Base-by-base conservation (phyloP, 2,797 vertebrate species). In the Crax fasciolata region DNA sequence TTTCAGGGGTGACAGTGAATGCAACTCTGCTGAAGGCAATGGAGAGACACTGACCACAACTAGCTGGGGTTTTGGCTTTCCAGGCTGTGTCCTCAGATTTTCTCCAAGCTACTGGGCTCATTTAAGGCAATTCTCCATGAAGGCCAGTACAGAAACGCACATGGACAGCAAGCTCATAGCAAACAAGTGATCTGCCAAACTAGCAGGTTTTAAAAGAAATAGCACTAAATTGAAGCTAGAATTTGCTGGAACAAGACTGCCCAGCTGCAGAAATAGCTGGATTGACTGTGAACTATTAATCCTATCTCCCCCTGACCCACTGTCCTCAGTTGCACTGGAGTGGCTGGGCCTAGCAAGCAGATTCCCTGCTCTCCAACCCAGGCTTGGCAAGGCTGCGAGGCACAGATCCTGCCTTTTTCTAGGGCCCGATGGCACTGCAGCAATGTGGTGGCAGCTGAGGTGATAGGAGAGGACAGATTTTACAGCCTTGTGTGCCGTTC, bases 401-500 rank as follows among this genome's bases (percentile, higher is more conserved):
- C 80, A 73, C 5, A 2, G 76, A 71, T 41, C 68, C 77, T 43
- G 32, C 28, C 65, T 16, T 84, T 90, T 58, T 43, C 13, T 17
- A 28, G 58, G 92, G 87, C 84, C 61, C 54, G 32, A 92, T 84
- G 86, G 77, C 91, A 43, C 90, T 65, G 51, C 21, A 20, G 89
- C 38, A 14, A 92, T 32, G 82, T 9, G 0, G 48, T 84, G 95
- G 91, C 89, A 94, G 94, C 94, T 77, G 94, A 93, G 84, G 82
- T 87, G 91, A 92, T 81, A 11, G 78, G 85, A 79, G 84, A 93
- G 88, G 49, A 68, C 93, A 96, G 93, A 95, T 96, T 96, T 97
- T 94, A 91, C 85, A 95, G 95, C 44, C 96, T 93, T 97, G 95
- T 97, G 87, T 81, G 88, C 91, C 66, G 59, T 96, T 95, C 94